These are phyloP conservation scores for Thyatira batis DNA, from an alignment of 2,888 invertebrate species.

Conservation along the genomic window DNA sequence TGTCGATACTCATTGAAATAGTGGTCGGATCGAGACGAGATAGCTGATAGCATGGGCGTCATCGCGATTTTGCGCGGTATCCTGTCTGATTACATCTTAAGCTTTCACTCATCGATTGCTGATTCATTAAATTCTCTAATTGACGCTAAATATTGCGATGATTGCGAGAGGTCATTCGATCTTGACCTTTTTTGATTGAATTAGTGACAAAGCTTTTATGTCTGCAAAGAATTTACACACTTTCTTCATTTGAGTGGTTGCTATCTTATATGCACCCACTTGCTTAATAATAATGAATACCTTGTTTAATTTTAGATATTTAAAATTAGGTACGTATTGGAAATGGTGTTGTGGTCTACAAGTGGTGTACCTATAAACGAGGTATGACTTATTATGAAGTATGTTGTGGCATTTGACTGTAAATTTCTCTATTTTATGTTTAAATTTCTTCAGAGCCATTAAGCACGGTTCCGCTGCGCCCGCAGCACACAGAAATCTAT, in stretches of 20 bases:
- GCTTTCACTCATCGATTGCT: constrained; percentile 68
- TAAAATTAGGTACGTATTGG: background rate
- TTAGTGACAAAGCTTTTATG: constrained; percentile 54
- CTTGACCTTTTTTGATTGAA: constrained; percentile 65
- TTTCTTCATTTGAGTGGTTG: constrained; percentile 10
- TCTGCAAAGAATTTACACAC: constrained; percentile 16
- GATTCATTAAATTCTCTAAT: constrained; percentile 74
- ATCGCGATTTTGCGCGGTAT: constrained; percentile 50
- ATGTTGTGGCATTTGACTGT: too few species aligned
- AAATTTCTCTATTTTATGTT: too few species aligned
- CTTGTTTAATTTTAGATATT: background rate
- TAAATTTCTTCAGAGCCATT: constrained; percentile 19
- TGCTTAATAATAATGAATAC: background rate
- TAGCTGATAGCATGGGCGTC: constrained; percentile 33
- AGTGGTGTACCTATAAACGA: too few species aligned
- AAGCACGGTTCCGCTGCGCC: constrained; percentile 25
- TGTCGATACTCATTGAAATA: constrained; percentile 35
- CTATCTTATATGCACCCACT: constrained; percentile 6
- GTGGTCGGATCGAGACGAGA: constrained; percentile 28
- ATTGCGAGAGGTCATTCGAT: constrained; percentile 56
- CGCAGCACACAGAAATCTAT: constrained; percentile 21
- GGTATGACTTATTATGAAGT: too few species aligned
- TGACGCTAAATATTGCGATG: constrained; percentile 65
- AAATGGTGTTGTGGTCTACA: background rate
- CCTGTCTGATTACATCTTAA: constrained; percentile 59